Evolutionary conservation across 2,797 vertebrate genomes (phyloP).

Genomic region (Catamblyrhynchus diadema): DNA sequence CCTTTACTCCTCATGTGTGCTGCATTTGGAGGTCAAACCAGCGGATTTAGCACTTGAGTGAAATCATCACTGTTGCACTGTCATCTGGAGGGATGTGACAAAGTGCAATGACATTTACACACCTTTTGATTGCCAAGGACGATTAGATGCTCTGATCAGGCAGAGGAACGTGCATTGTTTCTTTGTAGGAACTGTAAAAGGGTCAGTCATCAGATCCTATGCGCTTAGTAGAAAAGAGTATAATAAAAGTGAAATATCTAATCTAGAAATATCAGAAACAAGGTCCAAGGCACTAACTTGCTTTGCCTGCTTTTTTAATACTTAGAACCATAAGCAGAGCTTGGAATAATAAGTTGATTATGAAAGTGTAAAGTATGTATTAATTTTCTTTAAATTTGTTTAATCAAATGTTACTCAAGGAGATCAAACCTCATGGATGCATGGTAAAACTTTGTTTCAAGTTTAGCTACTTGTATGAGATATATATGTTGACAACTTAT

Average conservation of each 20-base stretch:
- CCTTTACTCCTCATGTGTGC: neutral
- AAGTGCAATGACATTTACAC: conserved; percentile 67
- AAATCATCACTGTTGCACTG: conserved; percentile 7
- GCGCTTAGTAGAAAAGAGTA: neutral
- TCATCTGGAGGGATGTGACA: conserved; percentile 32
- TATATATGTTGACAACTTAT: neutral
- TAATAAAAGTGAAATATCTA: neutral
- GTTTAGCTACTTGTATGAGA: neutral
- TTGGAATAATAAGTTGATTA: neutral
- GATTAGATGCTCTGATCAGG: conserved; percentile 26
- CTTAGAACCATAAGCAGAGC: neutral
- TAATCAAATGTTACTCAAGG: neutral
- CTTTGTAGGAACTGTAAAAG: neutral
- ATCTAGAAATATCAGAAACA: neutral
- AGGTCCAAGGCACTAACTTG: neutral
- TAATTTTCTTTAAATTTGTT: neutral
- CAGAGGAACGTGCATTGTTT: neutral
- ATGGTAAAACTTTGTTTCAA: neutral
- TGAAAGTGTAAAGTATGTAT: neutral
- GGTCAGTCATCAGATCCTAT: neutral
- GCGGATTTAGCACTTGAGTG: neutral
- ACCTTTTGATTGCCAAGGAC: conserved; percentile 35
- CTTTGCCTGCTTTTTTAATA: neutral
- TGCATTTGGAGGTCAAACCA: conserved; percentile 18
- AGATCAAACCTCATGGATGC: neutral